Evolutionary conservation across 2,797 vertebrate species (phyloP), one percentile per base, ranked within the genome.

Genomic region (Characodon lateralis): DNA sequence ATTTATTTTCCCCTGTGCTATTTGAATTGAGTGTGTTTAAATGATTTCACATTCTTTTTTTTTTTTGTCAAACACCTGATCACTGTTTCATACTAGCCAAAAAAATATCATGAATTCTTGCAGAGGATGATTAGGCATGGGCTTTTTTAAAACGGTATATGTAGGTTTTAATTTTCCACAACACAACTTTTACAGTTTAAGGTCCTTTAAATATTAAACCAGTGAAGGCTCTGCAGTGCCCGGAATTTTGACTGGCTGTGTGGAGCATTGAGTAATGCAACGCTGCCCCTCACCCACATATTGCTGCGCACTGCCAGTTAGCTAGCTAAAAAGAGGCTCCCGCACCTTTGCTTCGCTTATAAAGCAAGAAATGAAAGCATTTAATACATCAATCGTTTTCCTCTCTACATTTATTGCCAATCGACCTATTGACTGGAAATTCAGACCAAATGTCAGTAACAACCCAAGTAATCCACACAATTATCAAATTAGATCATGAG

Each of bases 11-110:
- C 91, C 88, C 6, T 46, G 66, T 70, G 91, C 84, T 87, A 91
- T 94, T 93, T 92, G 86, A 92, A 90, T 91, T 93, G 84, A 89
- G 92, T 92, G 93, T 91, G 87, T 92, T 95, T 80, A 81, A 88
- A 90, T 93, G 22, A 85, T 92, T 91, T 95, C 83, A 85, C 89
- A 89, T 93, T 88, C 79, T 89, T 90, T 92, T 91, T 87, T 43
- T 55, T 50, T 50, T 53, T 53, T 53, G 3, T 79, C 74, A 83
- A 81, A 87, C 86, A 90, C 80, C 85, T 77, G 72, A 90, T 89
- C 89, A 90, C 91, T 85, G 70, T 89, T 94, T 89, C 83, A 88
- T 85, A 77, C 85, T 81, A 85, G 87, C 80, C 83, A 81, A 87
- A 89, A 89, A 77, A 77, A 85, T 82, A 80, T 78, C 78, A 87